Evolutionary conservation across 30 jellyfish, hydroid and myxozoan genomes (phyloP).

Genomic region (Rhopilema esculentum): DNA sequence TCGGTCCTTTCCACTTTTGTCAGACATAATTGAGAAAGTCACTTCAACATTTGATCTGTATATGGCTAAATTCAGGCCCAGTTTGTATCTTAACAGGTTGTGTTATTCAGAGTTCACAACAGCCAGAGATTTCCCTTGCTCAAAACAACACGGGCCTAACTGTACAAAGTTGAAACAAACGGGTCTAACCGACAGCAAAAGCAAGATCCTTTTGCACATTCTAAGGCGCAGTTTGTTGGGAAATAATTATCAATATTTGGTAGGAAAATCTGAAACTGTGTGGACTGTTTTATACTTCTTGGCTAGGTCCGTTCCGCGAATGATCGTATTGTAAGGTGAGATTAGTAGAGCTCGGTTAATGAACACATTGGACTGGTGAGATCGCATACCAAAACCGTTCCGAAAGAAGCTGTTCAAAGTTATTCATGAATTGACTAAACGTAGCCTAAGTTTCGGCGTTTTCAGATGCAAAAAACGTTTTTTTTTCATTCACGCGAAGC

Average conservation of each 20-base stretch:
- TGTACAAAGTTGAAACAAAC: neutral
- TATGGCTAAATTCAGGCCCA: neutral
- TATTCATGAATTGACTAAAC: no score
- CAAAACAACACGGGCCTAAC: neutral
- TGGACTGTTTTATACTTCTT: neutral
- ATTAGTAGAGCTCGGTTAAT: neutral
- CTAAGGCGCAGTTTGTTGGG: neutral
- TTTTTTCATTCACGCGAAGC: no score
- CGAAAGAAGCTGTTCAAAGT: neutral
- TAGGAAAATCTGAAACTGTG: neutral
- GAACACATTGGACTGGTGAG: neutral
- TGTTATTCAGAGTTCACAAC: neutral
- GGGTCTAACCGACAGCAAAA: no score
- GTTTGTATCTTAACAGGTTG: neutral
- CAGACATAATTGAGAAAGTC: neutral
- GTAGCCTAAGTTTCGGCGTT: no score
- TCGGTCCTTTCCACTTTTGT: neutral
- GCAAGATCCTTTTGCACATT: no score
- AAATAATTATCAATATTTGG: neutral
- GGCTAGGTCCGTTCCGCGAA: neutral
- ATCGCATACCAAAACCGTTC: neutral
- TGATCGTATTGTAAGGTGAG: neutral
- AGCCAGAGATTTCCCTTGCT: neutral
- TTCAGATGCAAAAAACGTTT: no score
- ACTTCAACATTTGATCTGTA: neutral